Base-by-base conservation (phyloP, 2,113 vertebrate genomes). In the Perccottus glenii region DNA sequence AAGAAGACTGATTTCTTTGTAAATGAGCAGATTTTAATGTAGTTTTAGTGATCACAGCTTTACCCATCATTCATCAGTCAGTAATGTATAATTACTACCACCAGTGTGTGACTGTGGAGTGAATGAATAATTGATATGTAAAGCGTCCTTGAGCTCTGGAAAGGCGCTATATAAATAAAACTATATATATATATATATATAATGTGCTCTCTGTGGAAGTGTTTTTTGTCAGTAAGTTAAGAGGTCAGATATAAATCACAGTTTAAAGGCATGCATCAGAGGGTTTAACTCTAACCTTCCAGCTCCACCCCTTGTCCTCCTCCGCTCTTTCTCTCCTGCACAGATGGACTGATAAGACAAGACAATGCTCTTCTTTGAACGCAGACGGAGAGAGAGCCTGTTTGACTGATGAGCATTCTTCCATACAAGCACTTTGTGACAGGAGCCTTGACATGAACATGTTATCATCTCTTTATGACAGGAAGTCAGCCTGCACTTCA, bases 401-500 rank as follows among this genome's bases (percentile, higher is more conserved):
- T 74, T 72, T 83, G 77, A 84, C 62, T 51, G 64, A 83, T 79
- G 64, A 57, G 62, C 44, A 0, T 10, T 32, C 71, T 46, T 32
- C 35, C 65, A 65, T 11, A 11, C 58, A 60, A 52, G 16, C 63
- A 51, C 67, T 66, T 68, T 68, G 82, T 85, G 78, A 86, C 75
- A 82, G 82, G 64, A 64, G 60, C 51, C 60, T 71, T 55, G 60
- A 32, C 35, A 27, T 48, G 52, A 64, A 64, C 76, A 83, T 91
- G 88, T 89, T 90, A 87, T 90, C 76, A 81, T 83, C 77, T 76
- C 81, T 92, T 90, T 88, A 91, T 85, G 83, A 75, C 85, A 90
- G 88, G 90, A 92, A 86, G 86, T 69, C 40, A 36, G 64, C 44
- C 61, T 79, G 76, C 49, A 51, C 66, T 82, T 64, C 87, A 88